These are phyloP conservation scores for Palloptera scutellata DNA, from an alignment of 2,888 invertebrate species.

Conservation along the genomic window DNA sequence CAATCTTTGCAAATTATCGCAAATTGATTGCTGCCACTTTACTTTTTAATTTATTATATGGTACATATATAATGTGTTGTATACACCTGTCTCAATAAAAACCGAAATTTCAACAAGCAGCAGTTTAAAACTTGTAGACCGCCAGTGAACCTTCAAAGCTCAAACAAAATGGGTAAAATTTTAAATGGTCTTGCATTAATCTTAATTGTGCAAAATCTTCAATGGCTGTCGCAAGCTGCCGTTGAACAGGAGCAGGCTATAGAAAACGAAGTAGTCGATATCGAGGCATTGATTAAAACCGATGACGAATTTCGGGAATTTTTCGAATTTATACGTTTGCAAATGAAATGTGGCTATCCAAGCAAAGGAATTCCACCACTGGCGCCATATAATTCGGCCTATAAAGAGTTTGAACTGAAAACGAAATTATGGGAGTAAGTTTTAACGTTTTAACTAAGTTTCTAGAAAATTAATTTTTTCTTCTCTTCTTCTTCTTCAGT, in stretches of 20 bases:
- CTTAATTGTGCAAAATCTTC: too few relatives aligned
- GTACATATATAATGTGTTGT: too few relatives aligned
- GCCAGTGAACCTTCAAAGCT: too few relatives aligned
- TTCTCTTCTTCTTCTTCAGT: slow-evolving; percentile 8
- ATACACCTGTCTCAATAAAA: too few relatives aligned
- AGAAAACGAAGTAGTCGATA: background rate
- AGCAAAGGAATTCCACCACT: slow-evolving; percentile 50
- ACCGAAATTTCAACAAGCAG: too few relatives aligned
- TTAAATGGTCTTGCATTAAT: too few relatives aligned
- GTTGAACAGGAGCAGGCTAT: background rate
- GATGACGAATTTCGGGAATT: slow-evolving; percentile 56
- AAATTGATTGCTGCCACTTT: background rate
- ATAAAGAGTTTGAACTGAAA: slow-evolving; percentile 36
- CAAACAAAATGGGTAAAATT: too few relatives aligned
- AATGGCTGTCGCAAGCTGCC: background rate
- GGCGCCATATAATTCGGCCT: slow-evolving; percentile 50
- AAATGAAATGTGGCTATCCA: slow-evolving; percentile 59
- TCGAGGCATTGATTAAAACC: slow-evolving; percentile 39
- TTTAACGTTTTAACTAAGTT: background rate
- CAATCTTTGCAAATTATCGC: too few relatives aligned
- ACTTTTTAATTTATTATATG: background rate
- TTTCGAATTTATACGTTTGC: slow-evolving; percentile 53
- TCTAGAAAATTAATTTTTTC: too few relatives aligned
- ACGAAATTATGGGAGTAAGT: slow-evolving; percentile 45
- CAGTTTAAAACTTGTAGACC: too few relatives aligned